Percentiles rank a stretch among this genome's conserved stretches.
phyloP scores from a whole-genome alignment of 1,140 invertebrate species.

The Dinoponera quadriceps region DNA sequence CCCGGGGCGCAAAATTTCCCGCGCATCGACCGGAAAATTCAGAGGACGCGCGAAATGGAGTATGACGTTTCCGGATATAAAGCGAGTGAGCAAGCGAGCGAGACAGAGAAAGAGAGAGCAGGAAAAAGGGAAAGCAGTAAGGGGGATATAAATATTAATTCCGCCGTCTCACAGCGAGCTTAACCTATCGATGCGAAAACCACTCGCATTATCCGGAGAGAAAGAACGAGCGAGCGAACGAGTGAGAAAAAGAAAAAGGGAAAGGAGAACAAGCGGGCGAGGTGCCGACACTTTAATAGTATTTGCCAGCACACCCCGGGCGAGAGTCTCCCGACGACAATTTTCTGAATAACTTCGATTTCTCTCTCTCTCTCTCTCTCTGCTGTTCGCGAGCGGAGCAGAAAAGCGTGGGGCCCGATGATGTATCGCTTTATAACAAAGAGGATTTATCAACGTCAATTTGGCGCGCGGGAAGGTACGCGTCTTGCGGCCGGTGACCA shows the following conservation, averaged over 20 bases:
- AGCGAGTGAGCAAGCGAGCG: not conserved
- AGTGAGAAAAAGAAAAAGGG: not conserved
- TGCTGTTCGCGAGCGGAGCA: constrained; percentile 15
- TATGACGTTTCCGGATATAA: not conserved
- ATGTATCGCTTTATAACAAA: constrained; percentile 75
- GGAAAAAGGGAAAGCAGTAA: not conserved
- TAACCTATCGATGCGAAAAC: not conserved
- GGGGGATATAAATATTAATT: not conserved
- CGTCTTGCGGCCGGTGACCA: constrained; percentile 43
- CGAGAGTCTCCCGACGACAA: constrained; percentile 40
- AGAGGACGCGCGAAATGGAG: not conserved
- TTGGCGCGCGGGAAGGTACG: constrained; percentile 58
- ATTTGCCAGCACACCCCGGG: not conserved
- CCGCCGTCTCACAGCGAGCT: not conserved
- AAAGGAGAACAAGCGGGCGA: not conserved
- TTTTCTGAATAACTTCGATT: constrained; percentile 71
- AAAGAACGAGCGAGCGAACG: too few relatives aligned
- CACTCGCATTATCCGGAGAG: too few relatives aligned
- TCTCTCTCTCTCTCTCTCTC: not conserved
- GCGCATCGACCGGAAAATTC: constrained; percentile 14
- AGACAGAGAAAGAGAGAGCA: not conserved
- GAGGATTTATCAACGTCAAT: constrained; percentile 77
- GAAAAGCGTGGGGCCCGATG: constrained; percentile 56
- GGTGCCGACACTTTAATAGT: constrained; percentile 15
- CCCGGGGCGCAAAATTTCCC: constrained; percentile 18